Base-by-base conservation (phyloP, 2,113 vertebrate species). In the Neofelis nebulosa region DNA sequence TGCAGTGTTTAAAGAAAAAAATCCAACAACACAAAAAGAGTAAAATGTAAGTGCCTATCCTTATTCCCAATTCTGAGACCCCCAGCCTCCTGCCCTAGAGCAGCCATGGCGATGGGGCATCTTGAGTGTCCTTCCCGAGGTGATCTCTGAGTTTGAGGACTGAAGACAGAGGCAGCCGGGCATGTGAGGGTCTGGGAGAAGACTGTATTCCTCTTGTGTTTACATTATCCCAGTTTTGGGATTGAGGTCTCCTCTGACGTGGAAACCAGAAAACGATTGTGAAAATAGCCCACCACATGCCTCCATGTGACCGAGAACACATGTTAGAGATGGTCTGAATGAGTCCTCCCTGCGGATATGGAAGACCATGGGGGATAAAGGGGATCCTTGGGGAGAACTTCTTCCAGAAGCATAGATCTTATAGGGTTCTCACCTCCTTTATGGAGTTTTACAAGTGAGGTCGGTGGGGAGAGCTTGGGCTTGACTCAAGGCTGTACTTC, bases 401-500 rank as follows among this genome's bases (percentile, higher is more conserved):
- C n/a, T 94, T 82, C 52, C 55, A 73, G 83, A 52, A 23, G 18
- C 4, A 23, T 6, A 31, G 52, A 1, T 23, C 13, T 7, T n/a
- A n/a, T 11, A 33, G 50, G 45, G 14, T 31, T n/a, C 45, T 69
- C 41, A 9, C n/a, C 25, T 25, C 50, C 55, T 76, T 86, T 52
- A 4, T 1, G 33, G 52, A 31, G 15, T 52, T 50, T 27, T 3
- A 2, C 19, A 15, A 48, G n/a, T n/a, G 18, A 21, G 0, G 1
- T 29, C 15, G 0, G 4, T 8, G 1, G 36, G 7, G 16, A 80
- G 63, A 68, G 69, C 11, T 1, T 31, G 0, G 18, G 4, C 12
- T 65, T 50, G 84, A 36, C 27, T 7, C 5, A 19, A 66, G 85
- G 11, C 3, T 98, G 97, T 83, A 96, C 69, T 95, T 96, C 94